These are phyloP conservation scores for Macaria liturata DNA, from an alignment of 2,888 invertebrate species.

Conservation along the genomic window DNA sequence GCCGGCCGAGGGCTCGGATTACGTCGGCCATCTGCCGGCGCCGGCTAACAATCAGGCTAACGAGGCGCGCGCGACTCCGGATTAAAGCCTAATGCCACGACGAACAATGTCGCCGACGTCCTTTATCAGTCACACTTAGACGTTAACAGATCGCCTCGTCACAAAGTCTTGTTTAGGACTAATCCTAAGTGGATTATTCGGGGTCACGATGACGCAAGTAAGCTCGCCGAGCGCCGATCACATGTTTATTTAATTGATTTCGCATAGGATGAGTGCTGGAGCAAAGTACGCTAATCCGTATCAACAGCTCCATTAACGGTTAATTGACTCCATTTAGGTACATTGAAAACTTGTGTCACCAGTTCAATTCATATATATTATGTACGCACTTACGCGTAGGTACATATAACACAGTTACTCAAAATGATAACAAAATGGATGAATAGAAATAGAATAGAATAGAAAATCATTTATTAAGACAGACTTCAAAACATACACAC, in stretches of 20 bases:
- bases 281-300: slow-evolving; percentile 20
- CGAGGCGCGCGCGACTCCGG: slow-evolving; percentile 73
- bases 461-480: no score
- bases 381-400: background rate
- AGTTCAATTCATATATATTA: slow-evolving; percentile 2
- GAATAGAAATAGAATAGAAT: no score
- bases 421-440: no score
- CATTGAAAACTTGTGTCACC: slow-evolving; percentile 19
- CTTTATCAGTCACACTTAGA: slow-evolving; percentile 73
- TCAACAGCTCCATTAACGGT: slow-evolving; percentile 21
- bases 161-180: slow-evolving; percentile 78
- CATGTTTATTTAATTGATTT: slow-evolving; percentile 53
- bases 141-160: slow-evolving; percentile 74
- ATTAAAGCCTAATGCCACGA: slow-evolving; percentile 77
- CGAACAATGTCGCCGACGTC: slow-evolving; percentile 74
- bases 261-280: slow-evolving; percentile 36
- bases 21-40: slow-evolving; percentile 78
- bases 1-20: slow-evolving; percentile 64
- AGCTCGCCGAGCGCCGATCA: slow-evolving; percentile 41
- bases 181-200: slow-evolving; percentile 79
- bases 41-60: slow-evolving; percentile 79
- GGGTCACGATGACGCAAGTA: slow-evolving; percentile 48
- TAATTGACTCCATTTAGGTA: slow-evolving; percentile 13
- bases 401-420: background rate
- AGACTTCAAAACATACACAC: no score